Conservation (phyloP, 2,797 vertebrate genomes). For the Nyctibius grandis region DNA sequence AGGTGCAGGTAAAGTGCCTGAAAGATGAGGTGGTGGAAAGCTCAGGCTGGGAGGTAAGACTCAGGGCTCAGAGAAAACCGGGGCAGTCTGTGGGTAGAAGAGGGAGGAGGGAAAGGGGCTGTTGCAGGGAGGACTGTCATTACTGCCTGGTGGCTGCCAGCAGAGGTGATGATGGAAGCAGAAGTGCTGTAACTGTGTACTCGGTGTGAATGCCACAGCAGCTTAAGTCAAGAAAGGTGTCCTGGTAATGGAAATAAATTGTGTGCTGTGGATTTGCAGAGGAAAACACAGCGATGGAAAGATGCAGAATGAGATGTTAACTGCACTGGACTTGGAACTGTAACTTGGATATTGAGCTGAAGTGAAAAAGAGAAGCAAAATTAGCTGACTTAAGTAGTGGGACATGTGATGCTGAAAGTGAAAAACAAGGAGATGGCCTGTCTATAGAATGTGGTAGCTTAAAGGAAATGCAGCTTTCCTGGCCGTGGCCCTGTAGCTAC, state of each 20-base stretch:
- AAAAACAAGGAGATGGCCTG: constrained; percentile 23
- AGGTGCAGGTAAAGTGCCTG: not conserved
- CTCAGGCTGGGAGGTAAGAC: not conserved
- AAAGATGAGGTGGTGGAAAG: not conserved
- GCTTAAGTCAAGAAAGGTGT: not conserved
- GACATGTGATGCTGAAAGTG: not conserved
- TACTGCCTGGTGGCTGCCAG: not conserved
- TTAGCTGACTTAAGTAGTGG: constrained; percentile 41
- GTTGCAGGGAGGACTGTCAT: not conserved
- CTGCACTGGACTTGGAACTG: not conserved
- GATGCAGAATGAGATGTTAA: not conserved
- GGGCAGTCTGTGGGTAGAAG: no score
- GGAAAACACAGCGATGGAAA: not conserved
- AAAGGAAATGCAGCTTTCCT: constrained; percentile 64
- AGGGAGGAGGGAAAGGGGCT: not conserved
- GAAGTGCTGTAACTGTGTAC: not conserved
- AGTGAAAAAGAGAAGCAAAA: constrained; percentile 42
- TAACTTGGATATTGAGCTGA: constrained; percentile 18
- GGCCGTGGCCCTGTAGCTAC: not conserved
- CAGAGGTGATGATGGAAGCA: not conserved
- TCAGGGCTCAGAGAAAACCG: not conserved
- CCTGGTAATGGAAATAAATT: constrained; percentile 35
- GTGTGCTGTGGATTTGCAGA: not conserved
- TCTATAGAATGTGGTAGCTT: not conserved
- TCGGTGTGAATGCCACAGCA: not conserved